Conservation (phyloP, 1,140 invertebrate species). For the Drosophila burlai region DNA sequence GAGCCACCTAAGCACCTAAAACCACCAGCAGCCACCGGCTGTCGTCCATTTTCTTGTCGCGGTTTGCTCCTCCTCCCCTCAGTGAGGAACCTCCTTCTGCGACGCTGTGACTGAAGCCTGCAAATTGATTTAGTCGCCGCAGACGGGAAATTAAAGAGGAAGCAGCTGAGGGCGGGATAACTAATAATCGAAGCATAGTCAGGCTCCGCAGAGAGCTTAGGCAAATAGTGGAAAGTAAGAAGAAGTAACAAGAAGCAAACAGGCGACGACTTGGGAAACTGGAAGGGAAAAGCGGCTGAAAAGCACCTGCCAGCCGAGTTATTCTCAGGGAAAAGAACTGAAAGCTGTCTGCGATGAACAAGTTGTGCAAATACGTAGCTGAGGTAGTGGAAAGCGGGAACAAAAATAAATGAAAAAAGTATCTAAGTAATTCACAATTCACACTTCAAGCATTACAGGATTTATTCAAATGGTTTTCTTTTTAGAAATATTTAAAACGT, state of each 20-base stretch:
- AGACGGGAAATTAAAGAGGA: conserved; percentile 17
- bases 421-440: background rate
- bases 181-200: conserved; percentile 16
- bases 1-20: conserved; percentile 3
- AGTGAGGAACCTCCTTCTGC: background rate
- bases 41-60: conserved; percentile 47
- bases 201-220: background rate
- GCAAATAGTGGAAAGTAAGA: conserved; percentile 15
- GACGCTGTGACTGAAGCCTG: conserved; percentile 30
- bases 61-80: conserved; percentile 15
- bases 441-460: background rate
- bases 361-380: background rate
- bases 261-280: background rate
- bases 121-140: conserved; percentile 58
- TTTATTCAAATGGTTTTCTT: background rate
- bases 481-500: background rate
- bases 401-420: background rate
- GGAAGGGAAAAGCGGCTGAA: background rate
- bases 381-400: background rate
- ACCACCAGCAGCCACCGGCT: conserved; percentile 36
- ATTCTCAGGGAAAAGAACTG: background rate
- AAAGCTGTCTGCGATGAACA: conserved; percentile 1
- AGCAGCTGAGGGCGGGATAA: conserved; percentile 3
- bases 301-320: conserved; percentile 2
- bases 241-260: conserved; percentile 14